Percentiles rank a stretch among this genome's conserved stretches.
These are phyloP conservation scores for Drosophila bunnanda DNA, from an alignment of 2,888 invertebrate genomes.

Conservation along the genomic window DNA sequence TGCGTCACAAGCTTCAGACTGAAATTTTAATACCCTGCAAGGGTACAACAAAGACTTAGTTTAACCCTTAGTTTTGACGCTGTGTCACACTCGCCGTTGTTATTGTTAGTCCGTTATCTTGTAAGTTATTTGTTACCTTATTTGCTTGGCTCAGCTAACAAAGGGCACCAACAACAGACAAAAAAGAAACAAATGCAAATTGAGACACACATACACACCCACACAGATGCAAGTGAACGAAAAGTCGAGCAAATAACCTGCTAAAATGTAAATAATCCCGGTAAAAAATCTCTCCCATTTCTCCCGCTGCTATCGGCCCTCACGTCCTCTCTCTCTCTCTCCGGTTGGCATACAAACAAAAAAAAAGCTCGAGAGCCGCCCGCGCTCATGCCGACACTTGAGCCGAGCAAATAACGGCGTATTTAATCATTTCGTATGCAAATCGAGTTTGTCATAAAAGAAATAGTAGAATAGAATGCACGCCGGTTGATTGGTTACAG, in stretches of 20 bases:
- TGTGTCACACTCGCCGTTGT: slow-evolving; percentile 33
- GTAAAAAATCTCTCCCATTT: slow-evolving; percentile 35
- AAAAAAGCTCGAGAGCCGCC: slow-evolving; percentile 34
- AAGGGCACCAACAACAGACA: slow-evolving; percentile 9
- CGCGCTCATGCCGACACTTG: not conserved
- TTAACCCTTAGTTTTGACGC: slow-evolving; percentile 1
- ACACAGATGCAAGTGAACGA: not conserved
- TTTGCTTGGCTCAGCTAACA: slow-evolving; percentile 60
- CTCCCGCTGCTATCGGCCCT: slow-evolving; percentile 24
- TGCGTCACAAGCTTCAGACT: too few species aligned
- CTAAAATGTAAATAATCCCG: slow-evolving; percentile 54
- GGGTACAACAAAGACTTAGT: too few species aligned
- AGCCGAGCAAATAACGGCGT: slow-evolving; percentile 57
- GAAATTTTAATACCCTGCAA: too few species aligned
- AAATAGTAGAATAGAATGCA: slow-evolving; percentile 35
- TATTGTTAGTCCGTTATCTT: not conserved
- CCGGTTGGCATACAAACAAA: slow-evolving; percentile 23
- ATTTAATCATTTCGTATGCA: slow-evolving; percentile 73
- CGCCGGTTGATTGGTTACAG: slow-evolving; percentile 5
- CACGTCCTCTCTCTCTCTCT: slow-evolving; percentile 3
- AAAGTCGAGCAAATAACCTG: slow-evolving; percentile 29
- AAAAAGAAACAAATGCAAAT: slow-evolving; percentile 54
- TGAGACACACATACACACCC: slow-evolving; percentile 37
- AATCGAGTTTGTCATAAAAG: slow-evolving; percentile 69
- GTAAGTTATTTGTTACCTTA: slow-evolving; percentile 19